Evolutionary conservation across 1,140 invertebrate genomes (phyloP), one percentile per base, ranked within the genome.

Genomic region (Drosophila pseudoobscura): DNA sequence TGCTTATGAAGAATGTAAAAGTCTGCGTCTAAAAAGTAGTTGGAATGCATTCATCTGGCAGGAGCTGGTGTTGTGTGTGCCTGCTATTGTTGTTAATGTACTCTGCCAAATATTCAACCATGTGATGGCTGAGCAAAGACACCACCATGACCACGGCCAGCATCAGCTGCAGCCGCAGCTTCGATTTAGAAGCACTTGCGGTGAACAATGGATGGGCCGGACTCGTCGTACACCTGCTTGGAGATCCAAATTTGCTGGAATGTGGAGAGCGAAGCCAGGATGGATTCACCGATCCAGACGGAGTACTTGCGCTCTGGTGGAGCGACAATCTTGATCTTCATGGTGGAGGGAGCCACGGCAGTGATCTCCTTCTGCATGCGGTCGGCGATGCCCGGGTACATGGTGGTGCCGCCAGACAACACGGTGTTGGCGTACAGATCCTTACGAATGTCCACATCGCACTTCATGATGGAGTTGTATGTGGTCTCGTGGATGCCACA

Each of bases 221-320:
- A 97, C 92, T 98, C 97, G 92, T 98, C 97, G 92, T 98, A 98
- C 92, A 98, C 97, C 92, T 97, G 96, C 92, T 98, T 98, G 83
- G 96, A 96, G 93, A 98, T 98, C 97, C 97, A 98, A 96, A 97
- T 97, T 92, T 96, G 96, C 91, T 97, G 96, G 96, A 97, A 97
- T 92, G 96, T 97, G 75, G 96, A 97, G 22, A 97, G 92, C 6
- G 96, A 97, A 44, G 96, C 96, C 74, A 97, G 92, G 91, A 97
- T 97, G 66, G 96, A 97, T 63, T 96, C 96, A 89, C 96, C 95
- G 93, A 97, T 97, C 96, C 96, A 97, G 83, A 97, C 96, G 56
- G 96, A 97, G 92, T 98, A 98, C 92, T 97, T 97, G 85, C 97
- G 94, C 93, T 98, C 97, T 62, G 97, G 97, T 45, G 96, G 97